These are phyloP conservation scores for Catharus ustulatus DNA, from an alignment of 2,797 vertebrate genomes.

Conservation along the genomic window DNA sequence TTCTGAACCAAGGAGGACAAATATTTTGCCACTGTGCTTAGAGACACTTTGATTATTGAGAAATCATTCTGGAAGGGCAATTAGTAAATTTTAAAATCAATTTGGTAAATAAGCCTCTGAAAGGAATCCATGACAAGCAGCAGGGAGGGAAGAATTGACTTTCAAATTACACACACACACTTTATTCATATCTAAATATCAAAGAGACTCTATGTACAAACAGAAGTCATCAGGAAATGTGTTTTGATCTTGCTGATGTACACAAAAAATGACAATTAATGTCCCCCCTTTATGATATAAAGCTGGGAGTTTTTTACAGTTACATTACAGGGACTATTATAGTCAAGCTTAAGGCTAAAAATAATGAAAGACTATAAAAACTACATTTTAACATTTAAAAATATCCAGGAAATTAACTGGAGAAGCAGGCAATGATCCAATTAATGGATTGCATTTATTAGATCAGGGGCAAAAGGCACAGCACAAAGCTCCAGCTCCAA, in stretches of 20 bases:
- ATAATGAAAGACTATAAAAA: constrained; percentile 67
- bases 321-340: constrained; percentile 56
- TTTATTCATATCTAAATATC: constrained; percentile 57
- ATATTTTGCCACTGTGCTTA: constrained; percentile 3
- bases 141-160: constrained; percentile 43
- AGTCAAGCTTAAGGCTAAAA: constrained; percentile 65
- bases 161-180: constrained; percentile 44
- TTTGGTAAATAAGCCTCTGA: constrained; percentile 48
- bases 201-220: constrained; percentile 48
- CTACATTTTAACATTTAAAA: constrained; percentile 68
- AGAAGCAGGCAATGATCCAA: constrained; percentile 64
- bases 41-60: constrained; percentile 47
- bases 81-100: constrained; percentile 53
- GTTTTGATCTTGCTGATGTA: constrained; percentile 69
- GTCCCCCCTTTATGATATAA: constrained; percentile 49
- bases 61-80: constrained; percentile 47
- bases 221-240: constrained; percentile 43
- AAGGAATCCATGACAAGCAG: constrained; percentile 46
- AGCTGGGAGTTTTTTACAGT: constrained; percentile 52
- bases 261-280: constrained; percentile 66
- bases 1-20: neutral
- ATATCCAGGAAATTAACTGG: constrained; percentile 70
- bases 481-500: constrained; percentile 23
- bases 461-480: constrained; percentile 16
- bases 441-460: constrained; percentile 65